Evolutionary conservation across 2,113 vertebrate genomes (phyloP).

Genomic region (Petromus typicus): DNA sequence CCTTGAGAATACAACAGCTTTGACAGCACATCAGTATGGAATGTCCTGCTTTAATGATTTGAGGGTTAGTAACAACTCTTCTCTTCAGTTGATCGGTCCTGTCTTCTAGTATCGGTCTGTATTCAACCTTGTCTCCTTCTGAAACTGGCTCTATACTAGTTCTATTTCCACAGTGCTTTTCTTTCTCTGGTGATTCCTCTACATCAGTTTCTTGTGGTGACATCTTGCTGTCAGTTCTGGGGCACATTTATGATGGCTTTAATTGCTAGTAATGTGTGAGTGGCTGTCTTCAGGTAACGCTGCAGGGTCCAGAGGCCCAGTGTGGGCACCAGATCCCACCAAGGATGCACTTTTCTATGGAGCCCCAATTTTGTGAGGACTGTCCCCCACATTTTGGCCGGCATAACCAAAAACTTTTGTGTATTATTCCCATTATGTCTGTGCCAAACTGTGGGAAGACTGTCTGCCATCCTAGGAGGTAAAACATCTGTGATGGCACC

Average conservation of each 20-base stretch:
- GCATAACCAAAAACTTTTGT: conserved; percentile 92
- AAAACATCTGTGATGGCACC: conserved; percentile 45
- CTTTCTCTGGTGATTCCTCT: conserved; percentile 67
- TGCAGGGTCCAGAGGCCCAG: background rate
- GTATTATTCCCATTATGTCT: conserved; percentile 91
- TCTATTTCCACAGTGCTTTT: background rate
- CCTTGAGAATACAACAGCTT: conserved; percentile 96
- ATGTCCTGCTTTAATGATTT: conserved; percentile 92
- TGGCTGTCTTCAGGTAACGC: conserved; percentile 26
- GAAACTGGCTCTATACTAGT: background rate
- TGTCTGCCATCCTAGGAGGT: conserved; percentile 91
- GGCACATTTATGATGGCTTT: background rate
- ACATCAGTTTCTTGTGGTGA: background rate
- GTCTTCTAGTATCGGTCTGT: conserved; percentile 17
- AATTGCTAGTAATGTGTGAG: fast-evolving
- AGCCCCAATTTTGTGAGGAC: conserved; percentile 56
- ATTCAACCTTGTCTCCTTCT: background rate
- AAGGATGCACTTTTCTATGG: too few species aligned
- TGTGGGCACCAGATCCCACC: background rate
- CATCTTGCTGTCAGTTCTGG: too few species aligned
- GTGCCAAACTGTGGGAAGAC: conserved; percentile 93
- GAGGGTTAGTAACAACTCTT: conserved; percentile 87
- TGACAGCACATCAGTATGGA: conserved; percentile 97
- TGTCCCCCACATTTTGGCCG: conserved; percentile 86
- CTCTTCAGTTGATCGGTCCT: conserved; percentile 78